Conservation (phyloP, 2,888 invertebrate genomes). For the Salpingus planirostris region DNA sequence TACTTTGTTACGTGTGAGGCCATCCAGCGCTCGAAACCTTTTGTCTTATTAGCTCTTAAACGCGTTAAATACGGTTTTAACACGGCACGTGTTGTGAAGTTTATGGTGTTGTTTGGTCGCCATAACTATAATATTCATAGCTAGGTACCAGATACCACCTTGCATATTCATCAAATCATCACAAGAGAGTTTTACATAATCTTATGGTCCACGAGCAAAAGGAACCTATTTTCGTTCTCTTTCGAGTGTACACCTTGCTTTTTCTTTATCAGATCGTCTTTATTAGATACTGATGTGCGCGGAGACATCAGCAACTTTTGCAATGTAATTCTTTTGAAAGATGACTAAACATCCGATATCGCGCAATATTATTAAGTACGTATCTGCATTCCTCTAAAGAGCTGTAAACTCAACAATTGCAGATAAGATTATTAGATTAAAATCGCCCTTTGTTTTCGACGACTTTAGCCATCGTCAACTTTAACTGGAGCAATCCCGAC, state of each 20-base stretch:
- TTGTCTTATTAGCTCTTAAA: slow-evolving; percentile 18
- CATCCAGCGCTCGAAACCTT: slow-evolving; percentile 14
- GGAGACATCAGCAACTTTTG: too few species aligned
- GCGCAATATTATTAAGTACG: too few species aligned
- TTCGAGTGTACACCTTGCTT: too few species aligned
- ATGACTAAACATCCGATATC: slow-evolving; percentile 11
- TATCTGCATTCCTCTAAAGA: slow-evolving; percentile 11
- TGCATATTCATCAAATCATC: slow-evolving; percentile 12
- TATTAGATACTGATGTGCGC: too few species aligned
- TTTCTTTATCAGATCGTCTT: too few species aligned
- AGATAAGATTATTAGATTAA: slow-evolving; percentile 14
- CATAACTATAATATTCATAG: slow-evolving; percentile 12
- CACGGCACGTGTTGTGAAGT: slow-evolving; percentile 19
- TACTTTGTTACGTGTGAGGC: slow-evolving; percentile 16
- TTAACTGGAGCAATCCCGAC: too few species aligned
- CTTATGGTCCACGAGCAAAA: too few species aligned
- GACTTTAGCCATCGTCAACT: too few species aligned
- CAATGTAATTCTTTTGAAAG: too few species aligned
- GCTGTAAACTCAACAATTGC: slow-evolving; percentile 10
- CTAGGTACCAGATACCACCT: slow-evolving; percentile 8
- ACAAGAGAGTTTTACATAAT: too few species aligned
- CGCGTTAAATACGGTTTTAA: slow-evolving; percentile 18
- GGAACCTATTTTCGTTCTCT: too few species aligned
- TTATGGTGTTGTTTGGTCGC: slow-evolving; percentile 19
- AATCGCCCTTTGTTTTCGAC: slow-evolving; percentile 8